These are phyloP conservation scores for Notamacropus eugenii DNA, from an alignment of 2,797 vertebrate genomes.

Conservation along the genomic window DNA sequence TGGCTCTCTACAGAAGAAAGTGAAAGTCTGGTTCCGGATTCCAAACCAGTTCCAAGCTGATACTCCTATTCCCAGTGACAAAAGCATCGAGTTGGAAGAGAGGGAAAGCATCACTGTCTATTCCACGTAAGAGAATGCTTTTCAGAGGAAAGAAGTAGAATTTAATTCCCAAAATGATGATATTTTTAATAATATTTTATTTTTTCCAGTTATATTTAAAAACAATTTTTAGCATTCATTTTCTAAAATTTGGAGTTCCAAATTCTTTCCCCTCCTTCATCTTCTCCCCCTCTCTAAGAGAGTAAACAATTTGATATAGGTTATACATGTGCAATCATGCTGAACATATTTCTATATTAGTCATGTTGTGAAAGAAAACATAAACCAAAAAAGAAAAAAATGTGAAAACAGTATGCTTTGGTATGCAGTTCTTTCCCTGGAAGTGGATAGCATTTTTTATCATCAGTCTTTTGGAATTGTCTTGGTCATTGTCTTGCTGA, in stretches of 20 bases:
- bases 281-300: too few species aligned
- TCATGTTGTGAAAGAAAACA: too few species aligned
- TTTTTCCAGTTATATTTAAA: background rate
- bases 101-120: conserved; percentile 92
- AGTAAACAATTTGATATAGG: too few species aligned
- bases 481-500: background rate
- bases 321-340: too few species aligned
- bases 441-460: background rate
- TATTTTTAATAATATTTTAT: background rate
- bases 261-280: background rate
- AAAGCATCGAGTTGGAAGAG: conserved; percentile 89
- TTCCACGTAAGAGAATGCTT: conserved; percentile 85
- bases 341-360: too few species aligned
- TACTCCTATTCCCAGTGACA: conserved; percentile 88
- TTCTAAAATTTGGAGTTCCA: background rate
- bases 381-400: too few species aligned
- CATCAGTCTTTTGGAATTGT: background rate
- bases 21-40: conserved; percentile 90
- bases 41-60: conserved; percentile 88
- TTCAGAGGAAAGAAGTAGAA: rapidly evolving
- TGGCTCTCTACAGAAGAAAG: conserved; percentile 89
- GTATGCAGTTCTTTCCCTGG: background rate
- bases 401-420: background rate
- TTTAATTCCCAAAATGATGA: background rate
- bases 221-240: background rate